Evolutionary conservation across 2,797 vertebrate species (phyloP), one percentile per base, ranked within the genome.

Genomic region (Falco columbarius): DNA sequence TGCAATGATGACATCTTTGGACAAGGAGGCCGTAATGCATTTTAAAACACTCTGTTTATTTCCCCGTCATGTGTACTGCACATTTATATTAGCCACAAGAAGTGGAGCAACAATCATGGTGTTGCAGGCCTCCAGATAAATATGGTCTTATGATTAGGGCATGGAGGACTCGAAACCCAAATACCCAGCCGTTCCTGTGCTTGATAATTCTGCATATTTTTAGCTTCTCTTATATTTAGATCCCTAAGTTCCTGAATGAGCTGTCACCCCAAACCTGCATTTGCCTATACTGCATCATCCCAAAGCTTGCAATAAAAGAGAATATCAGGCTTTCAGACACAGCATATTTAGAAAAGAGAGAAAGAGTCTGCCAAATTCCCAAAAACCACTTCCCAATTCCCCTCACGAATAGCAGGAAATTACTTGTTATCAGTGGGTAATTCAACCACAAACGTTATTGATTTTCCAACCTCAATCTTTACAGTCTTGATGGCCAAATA

Each of bases 371-470:
- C 97, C 97, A 98, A 97, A 97, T 97, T 98, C 89, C 75, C 93
- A 51, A 94, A 94, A 97, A 95, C 75, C 79, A 81, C 96, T 97
- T 97, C 94, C 91, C 93, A 94, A 95, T 96, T 97, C 92, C 91
- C 82, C 73, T 97, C 97, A 96, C 89, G 95, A 96, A 94, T 62
- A 81, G 84, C 92, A 98, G 96, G 96, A 98, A 98, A 97, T 96
- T 94, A 96, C 95, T 98, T 96, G 88, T 95, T 98, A 97, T 96
- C 95, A 96, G 89, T 88, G 77, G 83, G 86, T 90, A 97, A 93
- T 97, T 93, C 81, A 92, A 62, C 84, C 75, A 93, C 83, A 96
- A 95, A 79, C 5, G 0, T 97, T 97, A 97, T 97, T 95, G 95
- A 97, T 97, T 94, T 95, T 67, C 66, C 81, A 91, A 40, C 65